A percentile compares a stretch with the other conserved stretches of the same genome.
These are phyloP conservation scores for Neoitamus cyanurus DNA, from an alignment of 2,888 invertebrate genomes.

Conservation along the genomic window DNA sequence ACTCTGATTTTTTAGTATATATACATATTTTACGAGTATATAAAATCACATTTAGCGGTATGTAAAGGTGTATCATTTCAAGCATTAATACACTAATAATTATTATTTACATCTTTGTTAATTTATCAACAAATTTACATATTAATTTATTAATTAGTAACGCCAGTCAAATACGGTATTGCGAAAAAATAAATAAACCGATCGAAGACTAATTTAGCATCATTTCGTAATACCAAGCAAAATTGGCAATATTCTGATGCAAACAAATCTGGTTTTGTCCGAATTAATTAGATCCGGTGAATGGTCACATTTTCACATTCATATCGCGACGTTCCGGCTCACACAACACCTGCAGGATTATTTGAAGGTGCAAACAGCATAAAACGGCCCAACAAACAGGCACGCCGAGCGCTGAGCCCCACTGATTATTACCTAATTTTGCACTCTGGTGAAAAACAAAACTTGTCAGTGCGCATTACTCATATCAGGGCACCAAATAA, in stretches of 20 bases:
- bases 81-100: no score
- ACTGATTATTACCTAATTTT: slow-evolving; percentile 4
- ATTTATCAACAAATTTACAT: no score
- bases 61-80: no score
- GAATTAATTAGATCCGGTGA: neutral
- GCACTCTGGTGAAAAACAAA: neutral
- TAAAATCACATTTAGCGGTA: no score
- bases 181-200: neutral
- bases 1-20: no score
- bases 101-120: no score
- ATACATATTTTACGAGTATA: no score
- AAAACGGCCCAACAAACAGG: neutral
- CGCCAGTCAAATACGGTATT: no score
- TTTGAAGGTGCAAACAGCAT: neutral
- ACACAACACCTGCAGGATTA: neutral
- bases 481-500: neutral
- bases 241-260: neutral
- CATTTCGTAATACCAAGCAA: neutral
- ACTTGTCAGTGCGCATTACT: slow-evolving; percentile 1
- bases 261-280: neutral
- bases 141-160: no score
- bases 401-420: neutral
- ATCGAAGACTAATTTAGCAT: neutral
- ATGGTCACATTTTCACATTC: neutral
- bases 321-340: neutral